phyloP scores from a whole-genome alignment of 2,113 vertebrate genomes.

The Clarias magur region DNA sequence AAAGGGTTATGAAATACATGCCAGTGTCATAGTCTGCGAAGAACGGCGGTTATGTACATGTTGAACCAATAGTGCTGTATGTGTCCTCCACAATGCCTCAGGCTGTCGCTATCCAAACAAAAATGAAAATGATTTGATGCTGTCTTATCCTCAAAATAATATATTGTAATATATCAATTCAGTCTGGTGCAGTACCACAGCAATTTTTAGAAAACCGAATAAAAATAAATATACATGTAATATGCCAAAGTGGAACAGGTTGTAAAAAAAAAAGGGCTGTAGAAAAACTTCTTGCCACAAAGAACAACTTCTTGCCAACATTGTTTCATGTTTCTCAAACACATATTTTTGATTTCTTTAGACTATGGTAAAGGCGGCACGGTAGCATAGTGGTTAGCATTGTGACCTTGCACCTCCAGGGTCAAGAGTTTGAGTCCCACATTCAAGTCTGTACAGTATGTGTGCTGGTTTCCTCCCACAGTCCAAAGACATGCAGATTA shows the following conservation, averaged over 20 bases:
- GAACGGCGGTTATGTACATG: background rate
- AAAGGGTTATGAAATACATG: slow-evolving; percentile 16
- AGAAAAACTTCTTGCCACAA: background rate
- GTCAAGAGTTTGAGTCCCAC: too few relatives aligned
- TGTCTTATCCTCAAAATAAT: background rate
- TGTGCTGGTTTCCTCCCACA: too few relatives aligned
- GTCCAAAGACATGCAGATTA: too few relatives aligned
- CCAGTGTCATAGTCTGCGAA: slow-evolving; percentile 60
- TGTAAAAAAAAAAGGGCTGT: background rate
- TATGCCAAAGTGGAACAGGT: background rate
- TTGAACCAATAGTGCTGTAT: background rate
- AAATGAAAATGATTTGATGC: background rate
- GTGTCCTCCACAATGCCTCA: background rate
- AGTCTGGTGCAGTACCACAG: background rate
- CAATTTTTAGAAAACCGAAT: background rate
- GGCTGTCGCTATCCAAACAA: background rate
- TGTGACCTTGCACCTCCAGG: too few relatives aligned
- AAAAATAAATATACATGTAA: background rate
- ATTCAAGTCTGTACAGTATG: too few relatives aligned
- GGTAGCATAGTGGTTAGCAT: too few relatives aligned
- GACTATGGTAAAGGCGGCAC: background rate
- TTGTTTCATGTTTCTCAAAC: background rate
- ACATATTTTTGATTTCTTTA: background rate
- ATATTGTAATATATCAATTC: background rate
- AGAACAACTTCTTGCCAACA: background rate